Evolutionary conservation across 2,113 vertebrate species (phyloP).

Genomic region (Charadrius vociferus): DNA sequence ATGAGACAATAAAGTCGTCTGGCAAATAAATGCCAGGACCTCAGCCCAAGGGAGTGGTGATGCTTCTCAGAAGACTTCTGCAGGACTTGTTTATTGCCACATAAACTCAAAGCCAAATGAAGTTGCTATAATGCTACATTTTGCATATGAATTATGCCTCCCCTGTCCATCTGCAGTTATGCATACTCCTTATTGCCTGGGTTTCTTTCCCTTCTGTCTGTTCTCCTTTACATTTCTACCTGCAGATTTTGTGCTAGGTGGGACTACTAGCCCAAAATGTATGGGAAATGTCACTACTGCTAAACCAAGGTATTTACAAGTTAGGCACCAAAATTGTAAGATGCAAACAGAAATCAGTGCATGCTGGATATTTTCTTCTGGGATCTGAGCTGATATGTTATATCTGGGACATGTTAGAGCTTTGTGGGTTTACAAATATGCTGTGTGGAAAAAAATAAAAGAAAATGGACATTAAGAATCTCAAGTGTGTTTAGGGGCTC

Average conservation of each 20-base stretch:
- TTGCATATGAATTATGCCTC: conserved; percentile 68
- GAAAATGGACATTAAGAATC: background rate
- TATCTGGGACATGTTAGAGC: background rate
- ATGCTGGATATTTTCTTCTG: background rate
- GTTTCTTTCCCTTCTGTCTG: background rate
- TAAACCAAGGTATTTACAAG: background rate
- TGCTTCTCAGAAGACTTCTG: conserved; percentile 61
- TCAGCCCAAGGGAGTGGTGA: conserved; percentile 57
- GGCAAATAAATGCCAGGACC: conserved; percentile 69
- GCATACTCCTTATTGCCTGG: background rate
- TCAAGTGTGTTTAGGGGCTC: background rate
- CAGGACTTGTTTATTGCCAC: conserved; percentile 56
- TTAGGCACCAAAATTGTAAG: background rate
- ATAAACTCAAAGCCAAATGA: conserved; percentile 70
- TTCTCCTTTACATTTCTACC: background rate
- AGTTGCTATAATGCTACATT: conserved; percentile 65
- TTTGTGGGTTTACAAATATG: background rate
- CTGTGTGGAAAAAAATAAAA: background rate
- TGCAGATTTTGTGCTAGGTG: background rate
- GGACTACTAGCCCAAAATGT: background rate
- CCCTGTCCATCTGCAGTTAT: background rate
- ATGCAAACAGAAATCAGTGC: background rate
- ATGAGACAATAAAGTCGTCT: conserved; percentile 71
- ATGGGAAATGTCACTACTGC: background rate
- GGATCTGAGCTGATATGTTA: background rate